A percentile compares a stretch with the other conserved stretches of the same genome.
phyloP scores from a whole-genome alignment of 2,797 vertebrate species.

The Schizopygopsis pylzovi region DNA sequence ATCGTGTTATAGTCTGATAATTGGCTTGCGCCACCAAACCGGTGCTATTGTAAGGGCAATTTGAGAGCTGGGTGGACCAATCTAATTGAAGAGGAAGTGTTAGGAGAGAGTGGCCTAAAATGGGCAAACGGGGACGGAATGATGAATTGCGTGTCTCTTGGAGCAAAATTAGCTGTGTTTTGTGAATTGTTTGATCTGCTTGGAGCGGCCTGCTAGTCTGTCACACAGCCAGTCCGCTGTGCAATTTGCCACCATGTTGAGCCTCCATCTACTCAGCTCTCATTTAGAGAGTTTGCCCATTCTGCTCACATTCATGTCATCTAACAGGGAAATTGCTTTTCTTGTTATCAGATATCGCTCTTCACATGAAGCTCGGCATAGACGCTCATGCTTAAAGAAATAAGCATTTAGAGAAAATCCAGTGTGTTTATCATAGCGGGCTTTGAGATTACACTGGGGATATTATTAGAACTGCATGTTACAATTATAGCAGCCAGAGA shows the following conservation, averaged over 20 bases:
- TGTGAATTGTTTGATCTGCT: conserved; percentile 43
- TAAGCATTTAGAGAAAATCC: conserved; percentile 35
- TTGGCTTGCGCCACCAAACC: conserved; percentile 34
- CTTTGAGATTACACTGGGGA: conserved; percentile 50
- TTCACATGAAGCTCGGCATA: conserved; percentile 45
- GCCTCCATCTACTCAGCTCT: conserved; percentile 22
- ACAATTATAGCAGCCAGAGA: conserved; percentile 49
- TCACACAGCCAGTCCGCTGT: conserved; percentile 45
- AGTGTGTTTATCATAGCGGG: conserved; percentile 51
- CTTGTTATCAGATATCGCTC: conserved; percentile 57
- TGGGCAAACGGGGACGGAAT: background rate
- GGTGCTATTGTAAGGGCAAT: conserved; percentile 37
- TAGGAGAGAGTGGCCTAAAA: background rate
- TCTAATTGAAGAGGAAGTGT: conserved; percentile 49
- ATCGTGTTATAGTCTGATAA: conserved; percentile 44
- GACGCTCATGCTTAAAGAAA: conserved; percentile 31
- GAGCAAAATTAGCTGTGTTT: conserved; percentile 42
- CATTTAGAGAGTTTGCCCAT: conserved; percentile 17
- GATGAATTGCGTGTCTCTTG: conserved; percentile 27
- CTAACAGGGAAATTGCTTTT: conserved; percentile 62
- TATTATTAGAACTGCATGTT: conserved; percentile 58
- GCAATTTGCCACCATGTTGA: conserved; percentile 34
- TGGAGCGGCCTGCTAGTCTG: conserved; percentile 39
- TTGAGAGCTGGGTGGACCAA: conserved; percentile 37
- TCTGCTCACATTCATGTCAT: conserved; percentile 37